Conservation (phyloP, 2,888 invertebrate genomes). For the Lasiommata megera region DNA sequence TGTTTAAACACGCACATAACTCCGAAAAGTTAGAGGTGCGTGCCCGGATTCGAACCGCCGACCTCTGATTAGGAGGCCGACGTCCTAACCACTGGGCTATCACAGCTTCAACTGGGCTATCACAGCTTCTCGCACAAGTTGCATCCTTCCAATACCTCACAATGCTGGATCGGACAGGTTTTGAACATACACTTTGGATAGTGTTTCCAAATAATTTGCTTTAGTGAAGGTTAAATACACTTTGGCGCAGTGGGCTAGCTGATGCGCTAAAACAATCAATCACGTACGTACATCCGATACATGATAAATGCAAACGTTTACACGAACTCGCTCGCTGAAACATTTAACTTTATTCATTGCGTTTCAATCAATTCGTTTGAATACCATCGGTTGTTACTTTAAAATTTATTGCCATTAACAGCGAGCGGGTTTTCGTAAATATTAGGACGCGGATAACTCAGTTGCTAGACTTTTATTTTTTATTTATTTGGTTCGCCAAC, state of each 20-base stretch:
- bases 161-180: no score
- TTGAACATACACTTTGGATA: background rate
- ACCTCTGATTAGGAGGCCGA: no score
- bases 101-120: no score
- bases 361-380: constrained; percentile 11
- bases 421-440: background rate
- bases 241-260: constrained; percentile 4
- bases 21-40: no score
- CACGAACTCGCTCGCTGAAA: constrained; percentile 8
- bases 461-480: no score
- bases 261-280: constrained; percentile 18
- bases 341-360: constrained; percentile 3
- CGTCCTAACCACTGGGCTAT: no score
- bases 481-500: no score
- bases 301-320: constrained; percentile 24
- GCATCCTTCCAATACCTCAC: no score
- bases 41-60: no score
- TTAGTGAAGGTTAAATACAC: constrained; percentile 6
- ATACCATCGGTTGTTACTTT: background rate
- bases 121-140: no score
- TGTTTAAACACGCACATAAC: no score
- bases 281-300: constrained; percentile 16
- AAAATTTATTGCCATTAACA: constrained; percentile 6
- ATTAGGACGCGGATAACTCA: no score
- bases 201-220: background rate